Base-by-base conservation (phyloP, 2,888 invertebrate species). In the Drosophila macrospina region DNA sequence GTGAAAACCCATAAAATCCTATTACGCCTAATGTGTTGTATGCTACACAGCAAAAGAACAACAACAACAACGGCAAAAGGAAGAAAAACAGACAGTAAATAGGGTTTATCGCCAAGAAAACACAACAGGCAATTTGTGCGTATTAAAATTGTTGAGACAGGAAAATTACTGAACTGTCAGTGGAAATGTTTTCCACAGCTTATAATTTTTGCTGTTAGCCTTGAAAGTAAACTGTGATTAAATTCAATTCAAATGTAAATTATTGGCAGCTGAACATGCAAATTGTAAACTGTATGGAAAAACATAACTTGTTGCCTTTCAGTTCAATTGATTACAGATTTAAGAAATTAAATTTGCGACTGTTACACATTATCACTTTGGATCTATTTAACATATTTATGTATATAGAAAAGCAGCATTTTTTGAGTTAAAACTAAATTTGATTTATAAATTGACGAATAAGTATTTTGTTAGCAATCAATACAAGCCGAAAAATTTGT, bases 61-160 rank as follows among this genome's bases (percentile, higher is more conserved):
- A 11, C 20, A 28, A 44, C 59, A 26, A 41, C 41, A 54, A 39
- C 15, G 30, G 54, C 48, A 69, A 63, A 60, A 45, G 57, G 48
- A 37, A 42, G n/a, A 57, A 47, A 16, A 48, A 42, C 42, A n/a
- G 68, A 57, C 73, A 60, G 69, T 70, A 74, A 74, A 74, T 63
- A 67, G 62, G 60, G 70, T 42, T 74, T 74, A 74, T 70, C 74
- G 60, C 52, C 47, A 59, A 56, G 67, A 67, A 64, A 76, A 65
- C 79, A 71, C 68, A 74, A 74, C 79, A 69, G 69, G 62, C 69
- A 69, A 85, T 79, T 81, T 81, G 74, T 42, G 56, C 59, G 75
- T 72, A 72, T 75, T 80, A 69, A 60, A 48, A 36, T 32, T 48
- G 39, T 44, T 44, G 26, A 48, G 45, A 48, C 42, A 10, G 26